Evolutionary conservation across 1,140 invertebrate species (phyloP), one percentile per base, ranked within the genome.

Genomic region (Rhopalosiphum padi): DNA sequence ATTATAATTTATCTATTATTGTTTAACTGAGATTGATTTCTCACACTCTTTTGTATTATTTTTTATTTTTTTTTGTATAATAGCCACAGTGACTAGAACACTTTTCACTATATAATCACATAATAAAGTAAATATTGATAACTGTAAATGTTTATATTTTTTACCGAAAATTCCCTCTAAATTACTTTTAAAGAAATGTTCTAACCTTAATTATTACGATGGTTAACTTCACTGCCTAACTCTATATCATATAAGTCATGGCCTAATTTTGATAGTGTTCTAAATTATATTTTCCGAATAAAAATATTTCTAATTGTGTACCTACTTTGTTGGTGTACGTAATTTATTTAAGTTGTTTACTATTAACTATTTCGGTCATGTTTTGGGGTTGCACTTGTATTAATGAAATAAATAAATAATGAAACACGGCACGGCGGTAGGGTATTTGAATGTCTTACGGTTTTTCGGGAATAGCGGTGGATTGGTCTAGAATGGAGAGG

Each of bases 361-460:
- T 77, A 77, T 77, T n/a, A 77, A 77, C 30, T 77, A n/a, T 77
- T n/a, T 77, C 15, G n/a, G 60, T n/a, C 60, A 77, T 77, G 15
- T 77, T 77, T 77, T 77, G 1, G 4, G 60, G 60, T 77, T 77
- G 60, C n/a, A 77, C 60, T 77, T 77, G 60, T 35, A 77, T 77
- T 77, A 77, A 77, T 77, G 60, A 77, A 77, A 77, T 77, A n/a
- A 77, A 77, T 77, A n/a, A n/a, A 35, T 77, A 77, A 77, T 21
- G 60, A 77, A 30, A n/a, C 30, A 18, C 55, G 25, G 8, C 25
- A 30, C 25, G 25, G 25, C 22, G 55, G 46, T 3, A 68, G 3
- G 25, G 60, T n/a, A 3, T 11, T 77, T n/a, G n/a, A 77, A 77
- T 77, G 15, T 77, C 15, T n/a, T 9, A n/a, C 60, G n/a, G 60